These are phyloP conservation scores for Vidua macroura DNA, from an alignment of 2,113 vertebrate species.

Conservation along the genomic window DNA sequence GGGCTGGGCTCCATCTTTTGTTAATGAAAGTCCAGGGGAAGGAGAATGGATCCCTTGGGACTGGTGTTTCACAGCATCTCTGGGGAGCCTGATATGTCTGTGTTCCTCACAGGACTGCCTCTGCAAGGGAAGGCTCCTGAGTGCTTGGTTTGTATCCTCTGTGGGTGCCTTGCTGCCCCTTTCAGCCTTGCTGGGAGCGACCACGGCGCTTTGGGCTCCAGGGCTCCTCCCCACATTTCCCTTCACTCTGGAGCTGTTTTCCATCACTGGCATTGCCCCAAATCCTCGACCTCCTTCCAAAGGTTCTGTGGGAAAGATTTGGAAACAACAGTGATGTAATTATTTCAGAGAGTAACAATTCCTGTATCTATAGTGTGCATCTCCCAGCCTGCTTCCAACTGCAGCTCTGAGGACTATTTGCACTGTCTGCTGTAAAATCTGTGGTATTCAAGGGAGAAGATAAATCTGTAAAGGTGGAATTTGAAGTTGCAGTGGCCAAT, in stretches of 20 bases:
- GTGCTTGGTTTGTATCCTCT: background rate
- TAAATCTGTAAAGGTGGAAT: background rate
- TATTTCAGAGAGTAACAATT: background rate
- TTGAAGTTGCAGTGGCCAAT: background rate
- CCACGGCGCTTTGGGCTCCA: background rate
- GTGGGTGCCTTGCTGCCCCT: background rate
- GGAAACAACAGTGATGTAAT: background rate
- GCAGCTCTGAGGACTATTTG: background rate
- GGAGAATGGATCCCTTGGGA: background rate
- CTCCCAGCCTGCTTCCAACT: background rate
- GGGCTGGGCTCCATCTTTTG: background rate
- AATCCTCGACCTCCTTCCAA: background rate
- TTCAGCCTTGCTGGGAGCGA: background rate
- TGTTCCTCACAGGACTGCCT: background rate
- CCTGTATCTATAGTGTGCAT: background rate
- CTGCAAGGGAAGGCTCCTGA: background rate
- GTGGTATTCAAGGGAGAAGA: background rate
- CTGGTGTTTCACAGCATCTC: background rate
- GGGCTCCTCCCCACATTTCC: background rate
- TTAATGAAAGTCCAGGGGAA: background rate
- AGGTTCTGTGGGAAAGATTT: background rate
- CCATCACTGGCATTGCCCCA: background rate
- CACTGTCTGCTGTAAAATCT: background rate
- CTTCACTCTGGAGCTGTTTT: background rate
- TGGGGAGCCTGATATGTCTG: background rate